phyloP scores from a whole-genome alignment of 2,888 invertebrate genomes.

The Phorcus lineatus region DNA sequence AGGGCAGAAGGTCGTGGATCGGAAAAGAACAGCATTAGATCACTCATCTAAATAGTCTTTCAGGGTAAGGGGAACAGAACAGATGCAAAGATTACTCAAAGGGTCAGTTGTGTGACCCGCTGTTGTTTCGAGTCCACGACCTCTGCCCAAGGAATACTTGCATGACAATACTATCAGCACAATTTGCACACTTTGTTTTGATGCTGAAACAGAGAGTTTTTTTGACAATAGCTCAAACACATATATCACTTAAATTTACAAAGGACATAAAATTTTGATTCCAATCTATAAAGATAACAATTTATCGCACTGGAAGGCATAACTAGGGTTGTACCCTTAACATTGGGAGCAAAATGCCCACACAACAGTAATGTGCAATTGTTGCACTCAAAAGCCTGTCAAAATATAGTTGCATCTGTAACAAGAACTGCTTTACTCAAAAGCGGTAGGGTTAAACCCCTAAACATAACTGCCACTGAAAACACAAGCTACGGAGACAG shows the following conservation, averaged over 20 bases:
- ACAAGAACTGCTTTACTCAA: slow-evolving; percentile 7
- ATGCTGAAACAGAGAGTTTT: background rate
- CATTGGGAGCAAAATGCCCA: slow-evolving; percentile 15
- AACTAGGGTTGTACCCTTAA: slow-evolving; percentile 16
- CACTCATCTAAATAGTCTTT: no score
- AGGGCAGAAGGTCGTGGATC: no score
- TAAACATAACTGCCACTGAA: slow-evolving; percentile 13
- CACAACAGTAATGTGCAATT: slow-evolving; percentile 15
- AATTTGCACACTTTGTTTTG: background rate
- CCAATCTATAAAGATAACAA: slow-evolving; percentile 19
- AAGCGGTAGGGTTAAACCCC: slow-evolving; percentile 12
- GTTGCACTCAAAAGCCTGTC: slow-evolving; percentile 22
- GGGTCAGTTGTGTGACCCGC: no score
- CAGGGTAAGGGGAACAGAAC: no score
- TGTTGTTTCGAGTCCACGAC: no score
- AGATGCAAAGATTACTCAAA: no score
- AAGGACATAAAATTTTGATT: slow-evolving; percentile 11
- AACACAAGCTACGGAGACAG: background rate
- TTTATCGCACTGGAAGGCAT: slow-evolving; percentile 15
- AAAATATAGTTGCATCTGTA: slow-evolving; percentile 25
- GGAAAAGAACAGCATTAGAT: no score
- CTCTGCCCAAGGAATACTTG: background rate
- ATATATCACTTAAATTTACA: slow-evolving; percentile 10
- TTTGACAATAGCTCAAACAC: slow-evolving; percentile 9
- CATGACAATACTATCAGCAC: slow-evolving; percentile 12